These are phyloP conservation scores for Diacarnus erythraeanus DNA, from an alignment of 37 sponge, comb jelly and placozoan species.

Conservation along the genomic window DNA sequence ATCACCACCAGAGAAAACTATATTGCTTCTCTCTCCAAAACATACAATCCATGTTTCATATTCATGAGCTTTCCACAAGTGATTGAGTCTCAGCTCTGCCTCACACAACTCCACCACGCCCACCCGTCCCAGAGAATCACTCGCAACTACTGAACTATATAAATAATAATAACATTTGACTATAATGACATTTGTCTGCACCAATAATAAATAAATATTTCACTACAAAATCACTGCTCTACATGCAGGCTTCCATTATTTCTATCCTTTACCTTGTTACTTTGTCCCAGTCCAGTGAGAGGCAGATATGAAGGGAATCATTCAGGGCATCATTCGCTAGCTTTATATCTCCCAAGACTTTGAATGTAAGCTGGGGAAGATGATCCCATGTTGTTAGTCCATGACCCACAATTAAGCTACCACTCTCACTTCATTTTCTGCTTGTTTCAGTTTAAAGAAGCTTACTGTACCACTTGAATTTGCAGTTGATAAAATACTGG, in stretches of 20 bases:
- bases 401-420: not conserved
- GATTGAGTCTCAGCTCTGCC: not conserved
- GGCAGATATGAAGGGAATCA: constrained; percentile 12
- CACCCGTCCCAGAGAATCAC: constrained; percentile 51
- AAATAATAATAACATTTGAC: too few relatives aligned
- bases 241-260: not conserved
- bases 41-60: constrained; percentile 87
- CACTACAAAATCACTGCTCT: not conserved
- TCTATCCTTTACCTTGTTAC: not conserved
- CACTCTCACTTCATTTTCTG: not conserved
- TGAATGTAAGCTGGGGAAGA: not conserved
- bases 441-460: constrained; percentile 8
- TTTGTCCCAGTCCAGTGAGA: constrained; percentile 71
- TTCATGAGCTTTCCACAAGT: constrained; percentile 72
- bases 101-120: constrained; percentile 4
- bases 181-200: not conserved
- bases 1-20: constrained; percentile 76
- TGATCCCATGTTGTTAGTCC: not conserved
- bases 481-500: constrained; percentile 29
- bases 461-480: constrained; percentile 26
- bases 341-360: not conserved
- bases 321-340: not conserved
- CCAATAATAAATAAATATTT: not conserved
- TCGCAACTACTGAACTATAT: constrained; percentile 26
- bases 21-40: constrained; percentile 30